A percentile compares a stretch with the other conserved stretches of the same genome.
phyloP scores from a whole-genome alignment of 1,140 invertebrate species.

The Brachionus calyciflorus region DNA sequence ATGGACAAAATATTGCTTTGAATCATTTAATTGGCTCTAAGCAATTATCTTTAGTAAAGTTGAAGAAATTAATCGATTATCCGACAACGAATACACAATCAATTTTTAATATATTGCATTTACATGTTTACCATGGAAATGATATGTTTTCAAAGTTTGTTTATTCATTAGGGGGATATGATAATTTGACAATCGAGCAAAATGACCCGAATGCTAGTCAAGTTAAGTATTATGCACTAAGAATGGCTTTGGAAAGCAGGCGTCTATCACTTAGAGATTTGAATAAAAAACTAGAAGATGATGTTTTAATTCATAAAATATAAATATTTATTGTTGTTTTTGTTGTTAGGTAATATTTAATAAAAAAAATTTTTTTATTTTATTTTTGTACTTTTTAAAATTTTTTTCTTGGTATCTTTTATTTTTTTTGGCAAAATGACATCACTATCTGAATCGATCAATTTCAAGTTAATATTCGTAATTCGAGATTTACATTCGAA shows the following conservation, averaged over 20 bases:
- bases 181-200: conserved; percentile 18
- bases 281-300: neutral
- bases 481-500: too few species aligned
- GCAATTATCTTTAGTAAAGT: conserved; percentile 16
- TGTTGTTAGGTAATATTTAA: too few species aligned
- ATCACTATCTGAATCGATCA: too few species aligned
- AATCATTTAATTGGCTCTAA: conserved; percentile 21
- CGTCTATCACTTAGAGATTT: neutral
- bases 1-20: conserved; percentile 34
- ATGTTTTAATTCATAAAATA: neutral
- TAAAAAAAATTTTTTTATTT: too few species aligned
- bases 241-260: conserved; percentile 44
- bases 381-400: too few species aligned
- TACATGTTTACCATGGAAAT: conserved; percentile 41
- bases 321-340: neutral
- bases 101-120: conserved; percentile 5
- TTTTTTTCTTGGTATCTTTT: too few species aligned
- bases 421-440: too few species aligned
- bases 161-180: conserved; percentile 9
- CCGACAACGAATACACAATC: conserved; percentile 14
- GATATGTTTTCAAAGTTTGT: conserved; percentile 46
- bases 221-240: conserved; percentile 26
- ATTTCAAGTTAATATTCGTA: too few species aligned
- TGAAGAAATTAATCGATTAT: conserved; percentile 25
- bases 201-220: neutral